phyloP scores from a whole-genome alignment of 2,797 vertebrate genomes.

The Pogoniulus pusillus region DNA sequence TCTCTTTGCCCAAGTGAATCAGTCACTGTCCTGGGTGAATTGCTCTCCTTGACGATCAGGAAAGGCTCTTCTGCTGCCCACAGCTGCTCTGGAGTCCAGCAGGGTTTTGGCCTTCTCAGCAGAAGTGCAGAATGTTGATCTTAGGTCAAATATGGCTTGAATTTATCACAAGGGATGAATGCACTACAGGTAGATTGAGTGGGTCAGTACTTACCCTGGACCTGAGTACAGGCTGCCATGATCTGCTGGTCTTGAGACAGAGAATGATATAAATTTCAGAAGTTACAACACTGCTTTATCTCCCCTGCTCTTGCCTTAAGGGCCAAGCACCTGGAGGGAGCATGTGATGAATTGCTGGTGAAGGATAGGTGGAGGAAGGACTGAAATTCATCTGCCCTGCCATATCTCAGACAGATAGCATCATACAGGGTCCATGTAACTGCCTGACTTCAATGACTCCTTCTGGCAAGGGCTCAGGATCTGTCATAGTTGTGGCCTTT shows the following conservation, averaged over 20 bases:
- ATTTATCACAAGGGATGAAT: background rate
- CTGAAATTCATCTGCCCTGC: background rate
- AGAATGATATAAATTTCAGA: background rate
- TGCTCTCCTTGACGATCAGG: background rate
- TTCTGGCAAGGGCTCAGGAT: background rate
- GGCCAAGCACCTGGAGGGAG: background rate
- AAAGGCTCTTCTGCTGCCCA: background rate
- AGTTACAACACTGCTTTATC: background rate
- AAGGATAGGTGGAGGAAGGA: background rate
- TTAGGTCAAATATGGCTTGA: background rate
- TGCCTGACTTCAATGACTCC: background rate
- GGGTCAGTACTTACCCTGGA: background rate
- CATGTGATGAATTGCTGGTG: too few species aligned
- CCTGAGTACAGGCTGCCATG: background rate
- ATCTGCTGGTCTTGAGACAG: background rate
- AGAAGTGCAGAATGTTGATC: background rate
- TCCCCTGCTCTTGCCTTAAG: background rate
- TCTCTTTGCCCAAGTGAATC: too few species aligned
- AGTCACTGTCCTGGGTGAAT: too few species aligned
- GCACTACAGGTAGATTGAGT: background rate
- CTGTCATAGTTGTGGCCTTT: background rate
- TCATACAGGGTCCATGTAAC: background rate
- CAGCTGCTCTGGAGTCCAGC: background rate
- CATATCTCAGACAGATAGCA: background rate
- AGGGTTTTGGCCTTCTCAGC: background rate